phyloP scores from a whole-genome alignment of 2,797 vertebrate species.

The Artibeus jamaicensis region DNA sequence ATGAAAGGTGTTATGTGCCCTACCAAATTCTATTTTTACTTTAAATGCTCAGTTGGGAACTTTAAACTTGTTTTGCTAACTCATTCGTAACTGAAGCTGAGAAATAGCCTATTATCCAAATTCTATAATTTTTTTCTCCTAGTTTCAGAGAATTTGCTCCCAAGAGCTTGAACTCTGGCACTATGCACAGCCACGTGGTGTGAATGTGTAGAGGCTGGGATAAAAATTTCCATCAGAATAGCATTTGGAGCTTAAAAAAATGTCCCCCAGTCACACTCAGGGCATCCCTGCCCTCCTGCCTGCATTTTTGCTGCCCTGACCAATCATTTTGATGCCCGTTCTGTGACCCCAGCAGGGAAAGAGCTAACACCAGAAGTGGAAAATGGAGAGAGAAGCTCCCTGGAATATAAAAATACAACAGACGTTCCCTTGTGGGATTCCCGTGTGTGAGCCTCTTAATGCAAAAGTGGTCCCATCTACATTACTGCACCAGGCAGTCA shows the following conservation, averaged over 20 bases:
- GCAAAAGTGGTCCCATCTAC: neutral
- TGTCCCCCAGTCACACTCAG: neutral
- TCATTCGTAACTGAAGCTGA: constrained; percentile 64
- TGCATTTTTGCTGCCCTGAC: neutral
- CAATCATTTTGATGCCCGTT: neutral
- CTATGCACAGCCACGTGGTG: neutral
- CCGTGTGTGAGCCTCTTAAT: neutral
- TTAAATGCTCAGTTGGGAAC: constrained; percentile 72
- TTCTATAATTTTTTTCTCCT: constrained; percentile 39
- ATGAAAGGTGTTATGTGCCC: neutral
- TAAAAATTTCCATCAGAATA: constrained; percentile 13
- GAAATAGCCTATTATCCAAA: constrained; percentile 51
- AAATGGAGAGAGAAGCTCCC: neutral
- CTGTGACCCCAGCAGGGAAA: neutral
- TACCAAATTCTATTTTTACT: constrained; percentile 67
- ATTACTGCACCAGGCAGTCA: neutral
- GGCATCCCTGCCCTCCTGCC: neutral
- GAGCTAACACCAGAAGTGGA: neutral
- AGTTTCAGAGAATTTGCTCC: constrained; percentile 59
- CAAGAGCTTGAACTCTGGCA: constrained; percentile 41
- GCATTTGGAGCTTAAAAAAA: neutral
- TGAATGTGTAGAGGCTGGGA: neutral
- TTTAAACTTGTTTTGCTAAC: constrained; percentile 68
- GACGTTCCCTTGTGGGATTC: neutral
- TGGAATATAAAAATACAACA: neutral